Base-by-base conservation (phyloP, 2,888 invertebrate genomes). In the Troides helena region DNA sequence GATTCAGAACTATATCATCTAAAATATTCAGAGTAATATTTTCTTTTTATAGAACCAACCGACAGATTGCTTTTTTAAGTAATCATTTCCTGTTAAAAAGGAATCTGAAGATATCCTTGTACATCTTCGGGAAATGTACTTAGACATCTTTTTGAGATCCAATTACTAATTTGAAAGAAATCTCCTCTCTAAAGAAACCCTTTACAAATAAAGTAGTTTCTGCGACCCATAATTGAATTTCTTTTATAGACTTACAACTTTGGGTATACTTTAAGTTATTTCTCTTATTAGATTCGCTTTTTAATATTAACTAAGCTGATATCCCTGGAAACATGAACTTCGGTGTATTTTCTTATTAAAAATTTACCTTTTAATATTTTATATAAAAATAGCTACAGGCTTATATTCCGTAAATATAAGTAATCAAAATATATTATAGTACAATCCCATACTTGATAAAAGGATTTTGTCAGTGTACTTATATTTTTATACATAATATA, bases 151-250 rank as follows among this genome's bases (percentile, higher is more conserved):
- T 64, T 46, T 39, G 53, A 68, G 36, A 63, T 68, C 58, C 68
- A 60, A 64, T 68, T 68, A 64, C 68, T 53, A 63, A 58, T 68
- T 57, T 64, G 59, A 64, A 68, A 68, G 68, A 68, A 68, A 68
- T 50, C 63, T 64, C 64, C 59, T 60, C 21, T 18, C 23, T 64
- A 50, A 64, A 64, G 59, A 53, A 60, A 63, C 23, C 63, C 53
- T 57, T 68, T 58, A 63, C 58, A 62, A 62, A 57, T 68, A 68
- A 59, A 60, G 53, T 68, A 68, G 57, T 68, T 63, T 64, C 39
- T 68, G 50, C 68, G 59, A 68, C 18, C 30, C 18, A 63, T 68
- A 68, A 68, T 68, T 68, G 68, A 68, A 68, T 68, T 62, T 68
- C 68, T 59, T 64, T 63, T 50, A 68, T 68, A 62, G 68, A 59